These are phyloP conservation scores for Forbesichthys papilliferus DNA, from an alignment of 2,113 vertebrate genomes.

Conservation along the genomic window DNA sequence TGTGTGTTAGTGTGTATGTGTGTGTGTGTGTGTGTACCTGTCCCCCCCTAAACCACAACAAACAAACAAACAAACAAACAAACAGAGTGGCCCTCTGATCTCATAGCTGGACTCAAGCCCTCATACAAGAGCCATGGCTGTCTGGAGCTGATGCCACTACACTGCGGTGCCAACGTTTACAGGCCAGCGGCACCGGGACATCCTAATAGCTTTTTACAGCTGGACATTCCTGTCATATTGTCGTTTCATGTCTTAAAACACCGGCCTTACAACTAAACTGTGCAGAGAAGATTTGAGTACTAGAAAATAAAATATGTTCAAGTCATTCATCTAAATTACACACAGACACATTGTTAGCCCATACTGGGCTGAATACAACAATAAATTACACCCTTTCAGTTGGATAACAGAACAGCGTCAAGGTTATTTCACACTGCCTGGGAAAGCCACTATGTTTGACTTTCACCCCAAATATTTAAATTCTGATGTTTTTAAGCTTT, in stretches of 20 bases:
- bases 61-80: slow-evolving; percentile 69
- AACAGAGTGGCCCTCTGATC: slow-evolving; percentile 73
- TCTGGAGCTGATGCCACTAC: slow-evolving; percentile 37
- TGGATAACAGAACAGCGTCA: neutral
- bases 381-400: neutral
- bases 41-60: slow-evolving; percentile 69
- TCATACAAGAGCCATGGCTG: slow-evolving; percentile 25
- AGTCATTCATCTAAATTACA: no score
- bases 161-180: slow-evolving; percentile 1
- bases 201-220: slow-evolving; percentile 1
- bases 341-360: no score
- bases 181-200: slow-evolving; percentile 1
- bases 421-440: slow-evolving; percentile 32
- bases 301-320: no score
- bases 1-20: no score
- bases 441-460: slow-evolving; percentile 34
- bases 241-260: no score
- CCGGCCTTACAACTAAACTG: no score
- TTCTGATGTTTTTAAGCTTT: slow-evolving; percentile 59
- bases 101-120: slow-evolving; percentile 62
- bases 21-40: neutral
- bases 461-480: slow-evolving; percentile 53
- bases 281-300: no score
- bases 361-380: neutral
- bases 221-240: neutral